These are phyloP conservation scores for Oostethus manadensis DNA, from an alignment of 2,113 vertebrate genomes.

Conservation along the genomic window DNA sequence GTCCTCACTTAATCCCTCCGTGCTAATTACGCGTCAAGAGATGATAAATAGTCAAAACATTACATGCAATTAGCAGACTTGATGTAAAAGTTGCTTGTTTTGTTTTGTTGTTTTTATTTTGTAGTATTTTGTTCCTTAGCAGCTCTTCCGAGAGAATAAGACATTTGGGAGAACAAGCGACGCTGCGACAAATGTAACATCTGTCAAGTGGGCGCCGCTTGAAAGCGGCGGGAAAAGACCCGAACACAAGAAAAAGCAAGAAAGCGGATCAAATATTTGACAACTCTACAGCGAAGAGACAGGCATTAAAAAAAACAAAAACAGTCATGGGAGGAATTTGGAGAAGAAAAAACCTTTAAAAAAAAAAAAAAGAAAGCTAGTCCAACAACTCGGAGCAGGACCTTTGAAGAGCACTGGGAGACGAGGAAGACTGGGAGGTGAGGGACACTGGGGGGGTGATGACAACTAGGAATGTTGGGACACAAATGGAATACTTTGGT, in stretches of 20 bases:
- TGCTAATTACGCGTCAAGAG: conserved; percentile 1
- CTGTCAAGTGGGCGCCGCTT: conserved; percentile 1
- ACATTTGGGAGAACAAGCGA: neutral
- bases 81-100: too few relatives aligned
- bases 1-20: conserved; percentile 8
- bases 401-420: too few relatives aligned
- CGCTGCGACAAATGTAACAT: neutral
- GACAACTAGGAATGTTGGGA: too few relatives aligned
- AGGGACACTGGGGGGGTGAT: too few relatives aligned
- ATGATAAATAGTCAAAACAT: conserved; percentile 2
- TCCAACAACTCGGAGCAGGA: neutral
- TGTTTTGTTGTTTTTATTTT: too few relatives aligned
- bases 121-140: too few relatives aligned
- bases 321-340: too few relatives aligned
- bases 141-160: neutral
- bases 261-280: conserved; percentile 1
- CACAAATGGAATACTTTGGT: too few relatives aligned
- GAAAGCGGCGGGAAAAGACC: neutral
- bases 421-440: too few relatives aligned
- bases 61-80: neutral
- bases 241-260: neutral
- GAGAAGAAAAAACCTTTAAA: neutral
- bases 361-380: neutral
- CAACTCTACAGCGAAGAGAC: neutral
- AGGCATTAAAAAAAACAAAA: neutral